Base-by-base conservation (phyloP, 2,888 invertebrate species). In the Eustalomyia histrio region DNA sequence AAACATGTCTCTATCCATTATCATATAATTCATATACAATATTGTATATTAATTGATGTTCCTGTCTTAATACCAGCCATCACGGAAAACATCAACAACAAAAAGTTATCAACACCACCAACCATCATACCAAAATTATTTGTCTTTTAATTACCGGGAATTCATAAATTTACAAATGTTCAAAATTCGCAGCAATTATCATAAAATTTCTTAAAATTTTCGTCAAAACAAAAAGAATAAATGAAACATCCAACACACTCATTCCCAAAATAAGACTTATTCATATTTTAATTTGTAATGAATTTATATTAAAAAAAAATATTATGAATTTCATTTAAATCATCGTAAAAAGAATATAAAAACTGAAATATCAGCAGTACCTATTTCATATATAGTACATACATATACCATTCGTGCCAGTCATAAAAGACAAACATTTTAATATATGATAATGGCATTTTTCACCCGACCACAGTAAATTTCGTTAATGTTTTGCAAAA, bases 361-460 rank as follows among this genome's bases (percentile, higher is more conserved):
- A 50, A 64, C 43, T n/a, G 43, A 14, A 47, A 47, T 2, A 39
- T 4, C 39, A 39, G 12, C 39, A 39, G 39, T 39, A 39, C 35
- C 35, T 21, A 21, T 21, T 21, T 4, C 21, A 21, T 21, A 21
- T 21, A n/a, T n/a, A n/a, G n/a, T n/a, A 21, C 21, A 3, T 21
- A 21, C 4, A 21, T 21, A 21, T 8, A n/a, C 39, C 39, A 14
- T 12, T 14, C 12, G 39, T 12, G 39, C 33, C 24, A 33, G 39
- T 55, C 58, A 61, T 71, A 78, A 76, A 74, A 71, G 81, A 78
- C 76, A 81, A 78, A 81, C 53, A 75, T 58, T 61, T 78, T 88
- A 88, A 89, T 87, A 87, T 87, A 89, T 83, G 87, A 86, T 88
- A 88, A 88, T 88, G 86, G 89, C 86, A 84, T 86, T 86, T 85